phyloP scores from a whole-genome alignment of 2,113 vertebrate species.

The Lynx canadensis region DNA sequence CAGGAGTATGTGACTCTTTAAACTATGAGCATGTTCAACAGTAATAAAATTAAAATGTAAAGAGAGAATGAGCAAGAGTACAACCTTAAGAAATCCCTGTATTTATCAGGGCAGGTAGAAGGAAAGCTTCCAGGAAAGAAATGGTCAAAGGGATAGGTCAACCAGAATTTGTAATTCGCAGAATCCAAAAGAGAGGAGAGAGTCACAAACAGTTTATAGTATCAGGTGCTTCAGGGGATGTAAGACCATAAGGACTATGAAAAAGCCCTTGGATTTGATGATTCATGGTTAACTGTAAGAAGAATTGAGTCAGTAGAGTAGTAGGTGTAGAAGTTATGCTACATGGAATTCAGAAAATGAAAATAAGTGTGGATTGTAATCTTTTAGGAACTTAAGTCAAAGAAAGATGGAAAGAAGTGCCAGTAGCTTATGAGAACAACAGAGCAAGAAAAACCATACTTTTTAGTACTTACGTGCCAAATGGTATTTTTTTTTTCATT shows the following conservation, averaged over 20 bases:
- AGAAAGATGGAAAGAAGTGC: background rate
- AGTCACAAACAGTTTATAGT: background rate
- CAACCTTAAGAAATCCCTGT: background rate
- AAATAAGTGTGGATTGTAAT: background rate
- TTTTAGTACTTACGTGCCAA: background rate
- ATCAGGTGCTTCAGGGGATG: background rate
- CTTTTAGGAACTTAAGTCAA: background rate
- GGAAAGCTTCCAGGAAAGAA: slow-evolving; percentile 13
- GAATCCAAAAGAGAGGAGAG: background rate
- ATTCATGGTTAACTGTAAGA: background rate
- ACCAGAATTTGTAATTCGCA: background rate
- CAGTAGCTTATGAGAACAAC: background rate
- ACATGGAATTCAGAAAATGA: slow-evolving; percentile 9
- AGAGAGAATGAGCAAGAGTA: background rate
- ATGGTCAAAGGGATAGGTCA: background rate
- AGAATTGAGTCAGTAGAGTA: background rate
- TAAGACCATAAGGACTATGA: background rate
- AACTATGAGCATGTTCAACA: background rate
- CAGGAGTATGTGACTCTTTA: background rate
- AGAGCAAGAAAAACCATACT: background rate
- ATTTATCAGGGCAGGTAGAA: background rate
- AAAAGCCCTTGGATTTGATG: background rate
- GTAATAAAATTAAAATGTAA: background rate
- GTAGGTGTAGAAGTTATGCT: background rate
- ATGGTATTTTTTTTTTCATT: background rate